Percentiles rank a stretch among this genome's conserved stretches.
Evolutionary conservation across 2,888 invertebrate genomes (phyloP).

Genomic region (Coenonympha glycerion): DNA sequence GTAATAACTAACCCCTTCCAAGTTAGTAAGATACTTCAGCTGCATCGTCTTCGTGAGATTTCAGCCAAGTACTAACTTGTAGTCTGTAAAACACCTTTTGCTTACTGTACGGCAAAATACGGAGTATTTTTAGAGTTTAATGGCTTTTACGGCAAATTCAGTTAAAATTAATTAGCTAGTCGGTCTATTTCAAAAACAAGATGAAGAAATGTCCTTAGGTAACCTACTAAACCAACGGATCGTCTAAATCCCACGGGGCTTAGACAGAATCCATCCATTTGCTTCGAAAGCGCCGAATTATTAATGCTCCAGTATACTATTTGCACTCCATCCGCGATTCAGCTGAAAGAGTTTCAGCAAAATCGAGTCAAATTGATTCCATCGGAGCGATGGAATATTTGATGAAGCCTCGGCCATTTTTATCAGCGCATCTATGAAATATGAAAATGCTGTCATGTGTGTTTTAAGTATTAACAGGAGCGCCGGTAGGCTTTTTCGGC

Average conservation of each 20-base stretch:
- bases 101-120: too few species aligned
- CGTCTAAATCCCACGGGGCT: constrained; percentile 35
- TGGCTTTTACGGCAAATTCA: too few species aligned
- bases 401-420: constrained; percentile 20
- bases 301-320: constrained; percentile 39
- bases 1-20: too few species aligned
- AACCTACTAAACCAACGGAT: neutral
- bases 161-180: too few species aligned
- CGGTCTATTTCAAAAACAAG: too few species aligned
- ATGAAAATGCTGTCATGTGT: neutral
- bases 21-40: too few species aligned
- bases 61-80: too few species aligned
- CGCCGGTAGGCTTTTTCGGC: too few species aligned
- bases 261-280: constrained; percentile 39
- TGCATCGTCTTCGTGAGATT: too few species aligned
- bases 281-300: constrained; percentile 41
- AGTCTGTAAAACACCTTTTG: too few species aligned
- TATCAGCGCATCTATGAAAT: neutral
- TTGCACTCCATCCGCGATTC: constrained; percentile 31
- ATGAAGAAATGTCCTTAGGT: neutral
- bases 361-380: constrained; percentile 30
- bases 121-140: too few species aligned
- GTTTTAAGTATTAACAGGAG: neutral
- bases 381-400: constrained; percentile 27
- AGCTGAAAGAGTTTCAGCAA: constrained; percentile 30